Conservation (phyloP, 2,113 vertebrate species). For the Mionectes macconnelli region DNA sequence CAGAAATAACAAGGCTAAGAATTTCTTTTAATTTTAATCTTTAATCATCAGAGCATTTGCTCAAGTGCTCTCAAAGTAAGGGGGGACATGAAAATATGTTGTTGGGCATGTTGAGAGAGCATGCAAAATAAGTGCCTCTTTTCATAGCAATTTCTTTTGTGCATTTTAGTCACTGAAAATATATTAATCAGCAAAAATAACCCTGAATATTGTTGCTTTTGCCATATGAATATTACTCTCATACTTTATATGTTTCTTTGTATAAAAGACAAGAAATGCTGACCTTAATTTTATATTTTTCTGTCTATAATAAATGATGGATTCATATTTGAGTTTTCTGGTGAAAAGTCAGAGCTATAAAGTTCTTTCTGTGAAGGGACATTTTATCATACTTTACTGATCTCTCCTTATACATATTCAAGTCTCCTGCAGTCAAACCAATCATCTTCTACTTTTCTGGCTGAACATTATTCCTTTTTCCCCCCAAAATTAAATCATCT, state of each 20-base stretch:
- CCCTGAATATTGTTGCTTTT: neutral
- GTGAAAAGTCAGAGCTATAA: neutral
- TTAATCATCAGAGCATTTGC: neutral
- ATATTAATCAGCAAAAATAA: neutral
- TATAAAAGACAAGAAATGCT: neutral
- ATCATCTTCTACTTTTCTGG: neutral
- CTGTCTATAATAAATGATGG: neutral
- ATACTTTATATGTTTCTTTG: neutral
- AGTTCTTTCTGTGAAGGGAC: neutral
- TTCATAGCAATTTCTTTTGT: neutral
- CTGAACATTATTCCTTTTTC: neutral
- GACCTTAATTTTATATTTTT: neutral
- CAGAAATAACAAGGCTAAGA: neutral
- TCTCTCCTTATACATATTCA: neutral
- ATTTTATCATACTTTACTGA: neutral
- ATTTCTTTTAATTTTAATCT: neutral
- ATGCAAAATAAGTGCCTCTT: neutral
- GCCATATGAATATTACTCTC: neutral
- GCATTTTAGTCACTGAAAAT: neutral
- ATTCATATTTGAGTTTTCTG: neutral
- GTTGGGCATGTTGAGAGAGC: neutral
- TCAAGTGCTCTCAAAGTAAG: neutral
- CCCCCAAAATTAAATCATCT: neutral
- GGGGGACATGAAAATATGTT: neutral
- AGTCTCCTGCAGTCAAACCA: neutral